Evolutionary conservation across 2,113 vertebrate genomes (phyloP).

Genomic region (Eulacestoma nigropectus): DNA sequence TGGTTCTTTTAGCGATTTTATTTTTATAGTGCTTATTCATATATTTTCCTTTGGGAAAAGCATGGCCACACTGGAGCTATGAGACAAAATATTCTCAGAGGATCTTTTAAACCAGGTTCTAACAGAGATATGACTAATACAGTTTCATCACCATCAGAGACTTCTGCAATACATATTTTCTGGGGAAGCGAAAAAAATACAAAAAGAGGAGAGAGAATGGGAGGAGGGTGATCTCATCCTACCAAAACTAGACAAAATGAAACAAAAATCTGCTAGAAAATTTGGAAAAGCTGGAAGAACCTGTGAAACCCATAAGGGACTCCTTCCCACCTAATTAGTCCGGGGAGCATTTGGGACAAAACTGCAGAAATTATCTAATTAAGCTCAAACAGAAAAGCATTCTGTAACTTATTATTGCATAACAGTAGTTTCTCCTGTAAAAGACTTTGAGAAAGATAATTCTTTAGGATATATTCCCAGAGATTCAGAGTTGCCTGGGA

Average conservation of each 20-base stretch:
- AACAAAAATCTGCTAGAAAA: not conserved
- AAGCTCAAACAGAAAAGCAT: not conserved
- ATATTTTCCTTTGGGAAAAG: not conserved
- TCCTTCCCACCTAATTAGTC: not conserved
- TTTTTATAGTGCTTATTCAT: not conserved
- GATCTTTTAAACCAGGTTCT: not conserved
- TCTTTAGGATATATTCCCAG: conserved; percentile 7
- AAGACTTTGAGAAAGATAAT: not conserved
- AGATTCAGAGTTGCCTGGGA: conserved; percentile 19
- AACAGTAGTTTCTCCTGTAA: not conserved
- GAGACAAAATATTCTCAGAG: not conserved
- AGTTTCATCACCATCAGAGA: not conserved
- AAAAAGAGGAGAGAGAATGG: not conserved
- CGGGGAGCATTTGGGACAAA: not conserved
- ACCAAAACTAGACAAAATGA: not conserved
- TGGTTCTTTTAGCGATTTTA: not conserved
- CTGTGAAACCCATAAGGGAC: not conserved
- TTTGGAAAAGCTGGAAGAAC: not conserved
- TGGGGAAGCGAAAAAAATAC: not conserved
- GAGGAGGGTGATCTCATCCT: not conserved
- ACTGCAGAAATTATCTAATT: not conserved
- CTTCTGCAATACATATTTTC: not conserved
- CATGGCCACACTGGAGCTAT: not conserved
- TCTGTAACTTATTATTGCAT: not conserved
- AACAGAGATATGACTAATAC: not conserved